phyloP scores from a whole-genome alignment of 92 coral and sea anemone genomes.

The Siderastrea radians region DNA sequence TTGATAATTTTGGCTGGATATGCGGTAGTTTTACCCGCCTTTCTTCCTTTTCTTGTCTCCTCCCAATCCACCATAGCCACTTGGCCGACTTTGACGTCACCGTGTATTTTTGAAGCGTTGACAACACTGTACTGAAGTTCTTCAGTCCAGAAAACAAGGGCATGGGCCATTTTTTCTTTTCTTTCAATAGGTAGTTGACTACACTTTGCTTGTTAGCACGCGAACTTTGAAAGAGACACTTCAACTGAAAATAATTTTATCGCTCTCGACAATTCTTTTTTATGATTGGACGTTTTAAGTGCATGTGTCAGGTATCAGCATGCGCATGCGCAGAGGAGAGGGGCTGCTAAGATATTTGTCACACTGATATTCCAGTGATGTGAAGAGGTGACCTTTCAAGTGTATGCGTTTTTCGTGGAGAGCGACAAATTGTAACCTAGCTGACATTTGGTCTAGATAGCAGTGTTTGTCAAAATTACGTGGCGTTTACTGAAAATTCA shows the following conservation, averaged over 20 bases:
- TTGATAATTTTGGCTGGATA: slow-evolving; percentile 51
- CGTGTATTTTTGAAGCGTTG: background rate
- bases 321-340: too few relatives aligned
- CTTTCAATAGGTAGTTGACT: background rate
- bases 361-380: too few relatives aligned
- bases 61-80: slow-evolving; percentile 55
- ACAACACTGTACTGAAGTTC: background rate
- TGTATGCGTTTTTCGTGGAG: too few relatives aligned
- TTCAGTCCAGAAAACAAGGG: background rate
- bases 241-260: background rate
- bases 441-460: too few relatives aligned
- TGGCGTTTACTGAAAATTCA: too few relatives aligned
- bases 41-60: slow-evolving; percentile 46
- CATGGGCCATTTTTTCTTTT: background rate
- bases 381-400: too few relatives aligned
- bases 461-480: too few relatives aligned
- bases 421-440: too few relatives aligned
- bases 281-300: background rate
- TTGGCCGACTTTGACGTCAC: slow-evolving; percentile 11
- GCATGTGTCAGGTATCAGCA: slow-evolving; percentile 5
- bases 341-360: too few relatives aligned
- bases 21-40: slow-evolving; percentile 32
- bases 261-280: background rate
- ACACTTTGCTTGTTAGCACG: background rate
- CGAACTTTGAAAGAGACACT: background rate